These are phyloP conservation scores for Pediacus dermestoides DNA, from an alignment of 2,888 invertebrate species.

Conservation along the genomic window DNA sequence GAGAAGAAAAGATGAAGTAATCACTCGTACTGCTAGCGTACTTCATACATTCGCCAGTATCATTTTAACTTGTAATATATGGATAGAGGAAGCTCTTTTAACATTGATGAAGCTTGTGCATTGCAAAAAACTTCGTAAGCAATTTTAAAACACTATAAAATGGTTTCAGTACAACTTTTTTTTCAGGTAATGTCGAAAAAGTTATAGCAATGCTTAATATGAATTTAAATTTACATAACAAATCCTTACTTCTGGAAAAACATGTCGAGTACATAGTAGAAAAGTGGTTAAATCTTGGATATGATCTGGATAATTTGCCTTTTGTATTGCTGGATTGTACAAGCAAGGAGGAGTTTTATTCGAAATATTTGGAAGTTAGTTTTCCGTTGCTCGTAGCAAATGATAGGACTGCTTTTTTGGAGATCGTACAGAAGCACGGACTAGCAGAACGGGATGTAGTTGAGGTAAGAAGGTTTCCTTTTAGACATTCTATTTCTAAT, in stretches of 20 bases:
- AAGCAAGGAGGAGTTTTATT: slow-evolving; percentile 47
- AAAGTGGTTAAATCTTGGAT: slow-evolving; percentile 38
- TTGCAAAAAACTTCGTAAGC: slow-evolving; percentile 45
- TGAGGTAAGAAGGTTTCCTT: slow-evolving; percentile 24
- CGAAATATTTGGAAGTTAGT: slow-evolving; percentile 44
- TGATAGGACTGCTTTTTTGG: slow-evolving; percentile 32
- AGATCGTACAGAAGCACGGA: no score
- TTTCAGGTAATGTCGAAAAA: slow-evolving; percentile 31
- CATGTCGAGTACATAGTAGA: slow-evolving; percentile 53
- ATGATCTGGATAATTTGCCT: slow-evolving; percentile 43
- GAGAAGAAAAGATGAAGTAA: slow-evolving; percentile 56
- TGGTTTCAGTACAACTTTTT: slow-evolving; percentile 11
- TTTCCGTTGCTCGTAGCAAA: slow-evolving; percentile 47
- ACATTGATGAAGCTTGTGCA: slow-evolving; percentile 54
- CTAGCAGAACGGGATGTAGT: slow-evolving; percentile 20
- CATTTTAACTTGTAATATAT: slow-evolving; percentile 52
- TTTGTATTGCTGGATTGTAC: slow-evolving; percentile 42
- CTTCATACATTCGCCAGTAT: slow-evolving; percentile 57
- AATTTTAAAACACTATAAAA: slow-evolving; percentile 10
- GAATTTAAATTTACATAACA: slow-evolving; percentile 31
- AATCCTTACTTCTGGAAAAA: slow-evolving; percentile 48
- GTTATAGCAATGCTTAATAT: slow-evolving; percentile 33
- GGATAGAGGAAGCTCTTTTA: slow-evolving; percentile 55
- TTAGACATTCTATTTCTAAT: slow-evolving; percentile 20
- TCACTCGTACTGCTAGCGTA: slow-evolving; percentile 57